Evolutionary conservation across 2,888 invertebrate genomes (phyloP), one percentile per base, ranked within the genome.

Genomic region (Thymelicus lineola): DNA sequence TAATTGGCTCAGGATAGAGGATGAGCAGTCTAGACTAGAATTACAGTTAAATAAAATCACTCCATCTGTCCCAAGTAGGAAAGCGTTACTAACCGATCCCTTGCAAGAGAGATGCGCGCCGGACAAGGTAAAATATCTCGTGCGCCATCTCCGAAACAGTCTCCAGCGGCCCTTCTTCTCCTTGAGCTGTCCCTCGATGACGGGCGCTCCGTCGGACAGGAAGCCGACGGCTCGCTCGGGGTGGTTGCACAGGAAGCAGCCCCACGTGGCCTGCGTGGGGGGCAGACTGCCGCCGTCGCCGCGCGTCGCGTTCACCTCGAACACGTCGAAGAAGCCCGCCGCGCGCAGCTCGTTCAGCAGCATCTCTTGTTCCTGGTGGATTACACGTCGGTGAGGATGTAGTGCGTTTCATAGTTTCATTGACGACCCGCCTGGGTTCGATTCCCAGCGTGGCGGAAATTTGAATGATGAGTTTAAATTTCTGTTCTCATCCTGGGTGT

Each of bases 101-200:
- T 96, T 96, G 86, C 97, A 98, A 17, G 98, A 97, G 66, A 99
- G 95, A 86, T 98, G 97, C 0, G 98, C 98, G 0, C 98, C 98
- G 42, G 98, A 98, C 36, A 99, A 93, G 1, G 98, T 98, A 89
- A 99, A 99, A 90, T 98, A 98, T 75, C 98, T 93, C 6, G 98
- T 98, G 76, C 98, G 95, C 98, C 98, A 99, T 75, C 98, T 93
- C 55, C 97, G 95, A 88, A 99, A 97, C 74, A 99, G 94, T 77
- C 98, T 94, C 98, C 98, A 98, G 79, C 97, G 95, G 17, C 98
- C 98, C 85, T 97, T 97, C 90, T 98, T 98, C 92, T 98, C 98
- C 86, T 98, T 98, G 53, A 98, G 90, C 84, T 97, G 97, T 0
- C 98, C 98, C 86, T 98, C 98, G 77, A 98, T 98, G 79, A 98